phyloP scores from a whole-genome alignment of 2,888 invertebrate genomes.

The Cyclophora punctaria region DNA sequence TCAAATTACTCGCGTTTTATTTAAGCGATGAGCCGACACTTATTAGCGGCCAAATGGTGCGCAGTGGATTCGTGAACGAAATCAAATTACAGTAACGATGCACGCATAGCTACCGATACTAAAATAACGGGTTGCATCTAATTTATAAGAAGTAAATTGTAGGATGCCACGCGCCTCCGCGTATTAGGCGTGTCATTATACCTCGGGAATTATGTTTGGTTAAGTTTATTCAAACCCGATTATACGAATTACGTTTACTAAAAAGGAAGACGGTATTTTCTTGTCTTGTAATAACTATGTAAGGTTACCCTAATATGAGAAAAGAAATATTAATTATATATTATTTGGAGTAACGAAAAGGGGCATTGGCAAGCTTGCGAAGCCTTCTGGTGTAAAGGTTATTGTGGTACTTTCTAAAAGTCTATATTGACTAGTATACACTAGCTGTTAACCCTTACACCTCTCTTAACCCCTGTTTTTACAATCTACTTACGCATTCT shows the following conservation, averaged over 20 bases:
- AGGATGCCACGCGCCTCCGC: constrained; percentile 56
- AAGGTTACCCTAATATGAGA: too few relatives aligned
- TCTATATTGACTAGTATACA: too few relatives aligned
- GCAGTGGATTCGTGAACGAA: constrained; percentile 56
- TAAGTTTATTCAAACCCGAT: constrained; percentile 55
- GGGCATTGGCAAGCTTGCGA: too few relatives aligned
- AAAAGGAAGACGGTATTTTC: constrained; percentile 31
- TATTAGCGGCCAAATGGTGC: constrained; percentile 66
- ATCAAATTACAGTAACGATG: constrained; percentile 69
- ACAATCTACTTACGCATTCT: too few relatives aligned
- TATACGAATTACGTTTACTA: constrained; percentile 46
- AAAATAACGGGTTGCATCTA: constrained; percentile 68
- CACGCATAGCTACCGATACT: constrained; percentile 64
- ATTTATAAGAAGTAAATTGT: constrained; percentile 67
- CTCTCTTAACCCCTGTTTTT: too few relatives aligned
- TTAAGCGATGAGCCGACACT: constrained; percentile 48
- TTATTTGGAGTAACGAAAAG: too few relatives aligned
- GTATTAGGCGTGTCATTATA: constrained; percentile 52
- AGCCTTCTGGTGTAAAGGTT: too few relatives aligned
- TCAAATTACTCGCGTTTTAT: constrained; percentile 51
- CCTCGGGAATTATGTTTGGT: constrained; percentile 53
- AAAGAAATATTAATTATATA: too few relatives aligned
- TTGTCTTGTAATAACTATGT: constrained; percentile 18
- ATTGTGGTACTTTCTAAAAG: too few relatives aligned
- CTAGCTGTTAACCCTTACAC: too few relatives aligned